phyloP scores from a whole-genome alignment of 2,797 vertebrate species.

The Dendrocincla tyrannina region DNA sequence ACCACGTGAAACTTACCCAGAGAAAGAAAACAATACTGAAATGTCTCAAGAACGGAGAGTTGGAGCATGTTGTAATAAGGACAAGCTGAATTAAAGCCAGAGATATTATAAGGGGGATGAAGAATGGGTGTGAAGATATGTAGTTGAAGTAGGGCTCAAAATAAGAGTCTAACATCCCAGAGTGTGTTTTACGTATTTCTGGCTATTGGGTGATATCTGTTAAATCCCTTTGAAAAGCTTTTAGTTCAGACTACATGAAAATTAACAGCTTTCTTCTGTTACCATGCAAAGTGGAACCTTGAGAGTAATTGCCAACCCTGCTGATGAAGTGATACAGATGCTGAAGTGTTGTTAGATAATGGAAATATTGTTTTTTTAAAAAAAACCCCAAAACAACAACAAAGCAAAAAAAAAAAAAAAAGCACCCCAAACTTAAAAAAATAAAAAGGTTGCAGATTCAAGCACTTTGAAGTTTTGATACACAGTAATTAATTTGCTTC shows the following conservation, averaged over 20 bases:
- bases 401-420: too few species aligned
- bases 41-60: background rate
- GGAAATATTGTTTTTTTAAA: background rate
- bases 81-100: background rate
- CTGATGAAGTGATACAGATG: background rate
- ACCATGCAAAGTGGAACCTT: background rate
- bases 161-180: background rate
- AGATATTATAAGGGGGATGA: background rate
- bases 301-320: background rate
- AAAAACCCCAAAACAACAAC: background rate
- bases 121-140: background rate
- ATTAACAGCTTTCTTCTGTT: background rate
- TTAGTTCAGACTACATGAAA: rapidly evolving
- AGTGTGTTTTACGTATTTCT: background rate
- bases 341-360: background rate
- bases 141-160: background rate
- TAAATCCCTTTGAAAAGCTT: background rate
- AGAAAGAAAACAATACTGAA: background rate
- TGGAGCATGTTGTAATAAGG: background rate
- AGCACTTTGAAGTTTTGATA: background rate
- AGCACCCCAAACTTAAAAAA: rapidly evolving
- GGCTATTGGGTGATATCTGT: background rate
- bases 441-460: background rate
- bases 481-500: background rate
- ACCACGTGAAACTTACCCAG: background rate